phyloP scores from a whole-genome alignment of 1,140 invertebrate genomes.

The Acromyrmex heyeri region DNA sequence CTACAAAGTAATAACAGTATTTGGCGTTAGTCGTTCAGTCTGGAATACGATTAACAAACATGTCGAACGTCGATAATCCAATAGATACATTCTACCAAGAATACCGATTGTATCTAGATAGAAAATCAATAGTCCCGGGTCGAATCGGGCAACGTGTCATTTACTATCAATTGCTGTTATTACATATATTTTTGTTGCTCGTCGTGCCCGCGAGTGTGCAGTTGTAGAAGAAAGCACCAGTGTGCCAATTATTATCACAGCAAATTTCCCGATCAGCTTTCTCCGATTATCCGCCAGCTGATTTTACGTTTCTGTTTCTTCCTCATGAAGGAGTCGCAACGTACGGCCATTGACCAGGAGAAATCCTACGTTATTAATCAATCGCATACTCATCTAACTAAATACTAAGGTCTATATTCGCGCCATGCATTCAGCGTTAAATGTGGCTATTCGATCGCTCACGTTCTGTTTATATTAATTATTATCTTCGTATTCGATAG shows the following conservation, averaged over 20 bases:
- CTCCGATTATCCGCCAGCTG: slow-evolving; percentile 65
- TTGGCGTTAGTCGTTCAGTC: background rate
- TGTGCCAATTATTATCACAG: slow-evolving; percentile 47
- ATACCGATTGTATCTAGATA: slow-evolving; percentile 12
- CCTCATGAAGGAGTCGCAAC: background rate
- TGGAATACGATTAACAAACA: slow-evolving; percentile 42
- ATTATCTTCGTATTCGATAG: slow-evolving; percentile 10
- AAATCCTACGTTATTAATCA: slow-evolving; percentile 62
- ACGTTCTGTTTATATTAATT: slow-evolving; percentile 33
- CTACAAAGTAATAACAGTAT: background rate
- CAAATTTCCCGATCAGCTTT: slow-evolving; percentile 70
- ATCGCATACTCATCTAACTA: background rate
- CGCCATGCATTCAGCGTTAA: background rate
- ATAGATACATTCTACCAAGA: slow-evolving; percentile 46
- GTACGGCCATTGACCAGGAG: slow-evolving; percentile 38
- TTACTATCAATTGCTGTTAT: slow-evolving; percentile 37
- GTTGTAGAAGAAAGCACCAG: slow-evolving; percentile 31
- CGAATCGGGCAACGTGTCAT: slow-evolving; percentile 46
- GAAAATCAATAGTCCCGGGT: slow-evolving; percentile 35
- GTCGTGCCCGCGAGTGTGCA: background rate
- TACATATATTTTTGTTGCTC: slow-evolving; percentile 5
- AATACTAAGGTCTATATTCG: background rate
- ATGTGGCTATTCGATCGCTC: background rate
- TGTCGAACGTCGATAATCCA: slow-evolving; percentile 49
- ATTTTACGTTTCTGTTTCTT: slow-evolving; percentile 61